A percentile compares a stretch with the other conserved stretches of the same genome.
phyloP scores from a whole-genome alignment of 2,888 invertebrate genomes.

The Pseudoips prasinana region DNA sequence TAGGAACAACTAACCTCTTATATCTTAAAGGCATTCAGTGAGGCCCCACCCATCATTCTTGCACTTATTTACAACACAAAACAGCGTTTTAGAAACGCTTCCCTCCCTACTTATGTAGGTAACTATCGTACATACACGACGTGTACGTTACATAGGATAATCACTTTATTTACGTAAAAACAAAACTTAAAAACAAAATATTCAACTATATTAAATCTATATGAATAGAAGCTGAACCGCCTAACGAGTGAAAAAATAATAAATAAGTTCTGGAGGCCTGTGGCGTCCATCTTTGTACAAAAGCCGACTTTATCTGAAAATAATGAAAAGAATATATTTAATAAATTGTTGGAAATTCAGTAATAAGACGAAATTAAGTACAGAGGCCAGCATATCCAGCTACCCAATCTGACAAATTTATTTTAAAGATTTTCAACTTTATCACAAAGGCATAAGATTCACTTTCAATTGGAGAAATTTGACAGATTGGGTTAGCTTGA shows the following conservation, averaged over 20 bases:
- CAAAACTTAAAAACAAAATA: slow-evolving; percentile 62
- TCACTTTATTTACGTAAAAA: slow-evolving; percentile 55
- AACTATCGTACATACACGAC: slow-evolving; percentile 45
- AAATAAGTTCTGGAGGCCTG: slow-evolving; percentile 67
- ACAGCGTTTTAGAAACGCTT: slow-evolving; percentile 42
- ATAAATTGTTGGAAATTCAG: too few species aligned
- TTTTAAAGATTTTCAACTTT: too few species aligned
- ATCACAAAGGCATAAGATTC: too few species aligned
- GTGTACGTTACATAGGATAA: slow-evolving; percentile 33
- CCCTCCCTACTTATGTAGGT: slow-evolving; percentile 56
- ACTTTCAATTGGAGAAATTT: too few species aligned
- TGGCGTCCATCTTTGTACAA: slow-evolving; percentile 71
- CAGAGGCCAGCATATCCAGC: too few species aligned
- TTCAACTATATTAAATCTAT: slow-evolving; percentile 68
- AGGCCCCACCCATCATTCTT: slow-evolving; percentile 29
- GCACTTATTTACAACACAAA: slow-evolving; percentile 23
- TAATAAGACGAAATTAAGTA: too few species aligned
- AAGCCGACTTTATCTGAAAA: slow-evolving; percentile 63
- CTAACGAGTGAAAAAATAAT: slow-evolving; percentile 75
- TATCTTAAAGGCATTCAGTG: slow-evolving; percentile 25
- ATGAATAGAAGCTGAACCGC: slow-evolving; percentile 72
- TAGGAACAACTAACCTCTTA: slow-evolving; percentile 15
- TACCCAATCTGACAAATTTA: too few species aligned
- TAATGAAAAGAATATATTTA: slow-evolving; percentile 29
- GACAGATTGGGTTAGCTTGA: too few species aligned